A percentile compares a stretch with the other conserved stretches of the same genome.
phyloP scores from a whole-genome alignment of 1,140 invertebrate genomes.

The Zaprionus ornatus region DNA sequence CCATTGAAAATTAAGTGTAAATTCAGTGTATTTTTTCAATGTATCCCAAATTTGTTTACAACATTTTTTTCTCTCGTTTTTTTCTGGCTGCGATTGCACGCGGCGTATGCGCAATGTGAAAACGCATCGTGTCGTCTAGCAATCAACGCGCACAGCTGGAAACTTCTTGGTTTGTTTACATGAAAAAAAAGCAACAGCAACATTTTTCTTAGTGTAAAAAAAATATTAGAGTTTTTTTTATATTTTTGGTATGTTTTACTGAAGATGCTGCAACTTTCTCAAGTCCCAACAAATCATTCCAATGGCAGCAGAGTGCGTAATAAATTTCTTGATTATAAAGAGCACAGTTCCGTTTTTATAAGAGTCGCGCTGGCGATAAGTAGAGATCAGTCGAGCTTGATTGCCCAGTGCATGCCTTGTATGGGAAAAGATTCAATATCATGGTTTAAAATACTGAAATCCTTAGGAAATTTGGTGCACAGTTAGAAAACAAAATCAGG shows the following conservation, averaged over 20 bases:
- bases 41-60: constrained; percentile 65
- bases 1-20: constrained; percentile 62
- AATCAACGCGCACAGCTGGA: constrained; percentile 78
- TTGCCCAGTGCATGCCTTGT: too few relatives aligned
- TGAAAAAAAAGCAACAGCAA: constrained; percentile 13
- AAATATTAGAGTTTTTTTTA: background rate
- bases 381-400: too few relatives aligned
- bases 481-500: background rate
- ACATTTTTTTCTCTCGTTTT: constrained; percentile 39
- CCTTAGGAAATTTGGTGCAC: background rate
- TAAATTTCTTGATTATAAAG: background rate
- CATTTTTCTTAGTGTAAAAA: background rate
- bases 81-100: constrained; percentile 38
- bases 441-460: background rate
- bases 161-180: constrained; percentile 72
- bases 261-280: constrained; percentile 29
- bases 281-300: background rate
- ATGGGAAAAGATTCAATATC: background rate
- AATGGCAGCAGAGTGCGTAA: background rate
- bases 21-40: constrained; percentile 59
- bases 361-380: too few relatives aligned
- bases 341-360: background rate
- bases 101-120: constrained; percentile 40
- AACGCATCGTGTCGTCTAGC: constrained; percentile 76
- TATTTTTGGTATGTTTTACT: background rate